Evolutionary conservation across 2,113 vertebrate genomes (phyloP), one percentile per base, ranked within the genome.

Genomic region (Xerus inauris): DNA sequence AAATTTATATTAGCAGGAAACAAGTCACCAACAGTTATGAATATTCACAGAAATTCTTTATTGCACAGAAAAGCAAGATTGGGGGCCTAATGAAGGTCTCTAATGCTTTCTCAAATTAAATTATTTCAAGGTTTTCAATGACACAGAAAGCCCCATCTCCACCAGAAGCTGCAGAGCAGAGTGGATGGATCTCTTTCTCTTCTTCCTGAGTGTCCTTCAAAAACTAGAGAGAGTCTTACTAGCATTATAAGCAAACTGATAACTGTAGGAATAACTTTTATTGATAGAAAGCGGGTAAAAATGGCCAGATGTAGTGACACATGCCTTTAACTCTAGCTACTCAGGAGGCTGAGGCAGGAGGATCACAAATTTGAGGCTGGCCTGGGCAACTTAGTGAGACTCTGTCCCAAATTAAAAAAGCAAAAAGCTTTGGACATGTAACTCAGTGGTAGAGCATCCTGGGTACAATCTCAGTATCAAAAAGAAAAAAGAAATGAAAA

Each of bases 81-180:
- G 30, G 67, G 64, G 85, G 35, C 72, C 49, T 59, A 79, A 82
- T 59, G 51, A 92, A 84, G 80, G 45, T 94, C 85, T 71, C 91
- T 30, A 67, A 5, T 85, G 72, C 32, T 92, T 94, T 95, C 94
- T 95, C 81, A 96, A 92, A 90, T 83, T 69, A 24, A 49, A 81
- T 94, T 89, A 94, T 45, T 51, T 80, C 26, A 72, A 84, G 1
- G 0, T 6, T 71, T 87, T 81, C 45, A 38, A 49, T 10, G 2
- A 32, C 11, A 92, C 65, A 94, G n/a, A 49, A 51, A 87, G 32
- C 17, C 69, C 51, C 59, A 17, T 89, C 42, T 95, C 59, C 59
- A 30, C 54, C 26, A 89, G 45, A 95, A 87, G 30, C 45, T 40
- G 0, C 24, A 51, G 28, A 1, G 4, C 67, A 62, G 22, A 87